These are phyloP conservation scores for Thelaira solivaga DNA, from an alignment of 2,888 invertebrate species.

Conservation along the genomic window DNA sequence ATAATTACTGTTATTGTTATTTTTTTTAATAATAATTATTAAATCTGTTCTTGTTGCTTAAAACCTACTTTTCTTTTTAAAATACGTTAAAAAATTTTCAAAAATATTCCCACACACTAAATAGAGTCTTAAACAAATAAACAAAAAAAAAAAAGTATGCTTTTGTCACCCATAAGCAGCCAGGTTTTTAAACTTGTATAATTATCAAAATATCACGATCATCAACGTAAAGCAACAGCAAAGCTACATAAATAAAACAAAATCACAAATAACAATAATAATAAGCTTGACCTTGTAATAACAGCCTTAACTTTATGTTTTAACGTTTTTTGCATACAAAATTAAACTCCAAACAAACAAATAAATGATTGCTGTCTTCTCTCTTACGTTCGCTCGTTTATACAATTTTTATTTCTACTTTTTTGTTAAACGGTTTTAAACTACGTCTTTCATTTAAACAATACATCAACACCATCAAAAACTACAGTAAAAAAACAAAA, in stretches of 20 bases:
- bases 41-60: neutral
- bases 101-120: slow-evolving; percentile 62
- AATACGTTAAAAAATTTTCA: slow-evolving; percentile 48
- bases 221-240: slow-evolving; percentile 44
- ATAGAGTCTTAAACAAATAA: slow-evolving; percentile 20
- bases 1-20: too few species aligned
- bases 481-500: slow-evolving; percentile 43
- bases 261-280: slow-evolving; percentile 56
- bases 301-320: slow-evolving; percentile 64
- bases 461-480: slow-evolving; percentile 53
- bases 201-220: slow-evolving; percentile 58
- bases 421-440: slow-evolving; percentile 64
- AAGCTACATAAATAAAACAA: slow-evolving; percentile 32
- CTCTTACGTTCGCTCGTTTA: slow-evolving; percentile 41
- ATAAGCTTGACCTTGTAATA: slow-evolving; percentile 63
- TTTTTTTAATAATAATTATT: too few species aligned
- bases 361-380: slow-evolving; percentile 50
- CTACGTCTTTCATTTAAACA: slow-evolving; percentile 55
- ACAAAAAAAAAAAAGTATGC: slow-evolving; percentile 22
- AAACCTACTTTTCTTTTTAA: slow-evolving; percentile 5
- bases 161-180: slow-evolving; percentile 61
- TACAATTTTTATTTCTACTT: slow-evolving; percentile 63
- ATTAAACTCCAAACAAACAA: slow-evolving; percentile 62
- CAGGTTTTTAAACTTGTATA: slow-evolving; percentile 50
- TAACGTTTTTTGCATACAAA: slow-evolving; percentile 75